Evolutionary conservation across 1,140 invertebrate genomes (phyloP), one percentile per base, ranked within the genome.

Genomic region (Brachionus rubens): DNA sequence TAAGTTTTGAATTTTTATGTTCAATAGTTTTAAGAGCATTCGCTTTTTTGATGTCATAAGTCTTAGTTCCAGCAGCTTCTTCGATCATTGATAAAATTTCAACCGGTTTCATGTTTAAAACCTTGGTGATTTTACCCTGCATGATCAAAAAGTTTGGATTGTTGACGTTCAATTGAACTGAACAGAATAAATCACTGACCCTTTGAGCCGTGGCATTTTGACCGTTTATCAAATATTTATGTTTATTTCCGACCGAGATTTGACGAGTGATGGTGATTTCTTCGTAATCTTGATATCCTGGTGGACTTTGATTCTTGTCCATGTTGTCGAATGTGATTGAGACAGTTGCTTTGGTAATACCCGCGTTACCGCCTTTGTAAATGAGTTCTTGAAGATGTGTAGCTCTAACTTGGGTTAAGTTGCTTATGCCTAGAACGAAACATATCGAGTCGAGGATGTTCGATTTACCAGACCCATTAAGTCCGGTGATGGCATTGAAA

Each of bases 91-190:
- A 92, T 36, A 99, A 86, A 82, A 98, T 96, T 90, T 99, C 96
- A 76, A 89, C 88, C 14, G 96, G 94, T 82, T 98, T 99, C 96
- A 99, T 99, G 82, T 97, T 99, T 2, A 99, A 87, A 1, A 99
- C 96, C 88, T 99, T 99, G 0, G 96, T 98, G 68, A 99, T 97
- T 80, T 95, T 89, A 7, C 97, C 97, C 88, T 99, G 97, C 96
- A 99, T 99, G 79, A 99, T 99, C 3, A 99, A 88, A 83, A 98
- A 99, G 84, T 99, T 96, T 3, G 96, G 96, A 87, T 99, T 99
- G 84, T 99, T 99, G 0, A 99, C 93, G 85, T 99, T 99, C 1
- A 99, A 85, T 81, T 97, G 94, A 6, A 99, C 91, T 0, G 95
- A 96, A 79, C 92, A 91, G 83, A 99, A 98, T 78, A 99, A 86